phyloP scores from a whole-genome alignment of 2,113 vertebrate genomes.

The Grammomys dolichurus region DNA sequence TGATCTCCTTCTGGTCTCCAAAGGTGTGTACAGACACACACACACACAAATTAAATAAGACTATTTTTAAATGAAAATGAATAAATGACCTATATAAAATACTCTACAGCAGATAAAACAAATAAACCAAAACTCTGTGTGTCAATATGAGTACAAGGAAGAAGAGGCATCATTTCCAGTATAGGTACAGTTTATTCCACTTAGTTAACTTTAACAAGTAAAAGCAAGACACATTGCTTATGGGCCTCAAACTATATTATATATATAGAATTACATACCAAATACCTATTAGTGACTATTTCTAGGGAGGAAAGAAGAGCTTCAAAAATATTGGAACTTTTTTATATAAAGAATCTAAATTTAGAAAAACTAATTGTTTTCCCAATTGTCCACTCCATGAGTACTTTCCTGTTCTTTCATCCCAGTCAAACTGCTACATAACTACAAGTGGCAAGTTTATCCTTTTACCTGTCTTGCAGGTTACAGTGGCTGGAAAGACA shows the following conservation, averaged over 20 bases:
- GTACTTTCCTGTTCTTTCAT: neutral
- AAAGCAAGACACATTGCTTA: neutral
- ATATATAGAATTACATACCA: neutral
- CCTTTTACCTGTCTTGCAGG: neutral
- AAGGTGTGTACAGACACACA: neutral
- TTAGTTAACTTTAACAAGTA: neutral
- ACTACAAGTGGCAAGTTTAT: neutral
- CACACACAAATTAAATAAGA: neutral
- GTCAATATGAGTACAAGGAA: slow-evolving; percentile 11
- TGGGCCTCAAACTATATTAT: neutral
- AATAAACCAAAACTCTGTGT: slow-evolving; percentile 22
- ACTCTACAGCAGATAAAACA: neutral
- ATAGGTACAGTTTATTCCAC: neutral
- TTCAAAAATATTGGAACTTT: neutral
- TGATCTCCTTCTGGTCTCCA: neutral
- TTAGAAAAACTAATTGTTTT: neutral
- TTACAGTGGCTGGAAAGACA: neutral
- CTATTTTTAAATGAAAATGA: neutral
- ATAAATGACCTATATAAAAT: neutral
- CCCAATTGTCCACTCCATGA: neutral
- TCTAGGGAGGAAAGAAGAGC: neutral
- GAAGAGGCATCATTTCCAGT: neutral
- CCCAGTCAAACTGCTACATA: neutral
- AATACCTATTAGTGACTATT: neutral
- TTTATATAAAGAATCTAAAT: neutral